Evolutionary conservation across 2,113 vertebrate genomes (phyloP), one percentile per base, ranked within the genome.

Genomic region (Ictalurus furcatus): DNA sequence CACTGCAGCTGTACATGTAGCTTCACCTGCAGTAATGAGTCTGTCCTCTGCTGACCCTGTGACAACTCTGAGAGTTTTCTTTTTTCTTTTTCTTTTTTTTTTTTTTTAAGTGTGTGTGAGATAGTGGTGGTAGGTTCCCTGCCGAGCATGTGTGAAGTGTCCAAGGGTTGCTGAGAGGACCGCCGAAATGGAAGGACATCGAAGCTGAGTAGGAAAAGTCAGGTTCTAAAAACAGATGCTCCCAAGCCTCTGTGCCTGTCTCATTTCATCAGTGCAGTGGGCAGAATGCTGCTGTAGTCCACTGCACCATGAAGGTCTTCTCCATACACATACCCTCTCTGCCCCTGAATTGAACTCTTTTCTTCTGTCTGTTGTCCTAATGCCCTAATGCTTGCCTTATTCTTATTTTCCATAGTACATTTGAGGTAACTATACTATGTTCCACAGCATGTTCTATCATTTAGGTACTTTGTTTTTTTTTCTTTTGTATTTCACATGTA

Each of bases 141-240:
- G 78, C 54, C 85, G 58, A 79, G 37, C 4, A 14, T 79, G 17
- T 52, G n/a, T 87, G 59, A 78, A 87, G 25, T 78, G 71, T 86
- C 34, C 48, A 48, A 76, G 59, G 74, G 58, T 78, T 63, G 28
- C 34, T 79, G 40, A 80, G 74, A 79, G 73, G 37, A 19, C 74
- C 3, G 40, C 58, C 79, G 48, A 52, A n/a, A 28, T 63, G 44
- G 63, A 85, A 82, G 87, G 89, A 88, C 82, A 87, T 80, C 48
- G 63, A 74, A 76, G 56, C 87, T 84, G 65, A 88, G 82, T 37
- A 88, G 84, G 59, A 59, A 88, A 89, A 71, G 78, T 85, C 40
- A 63, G 87, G 16, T 82, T 93, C 88, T 93, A 93, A 92, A 93
- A 95, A 91, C 93, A 94, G 93, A 93, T 91, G 92, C 90, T 94